phyloP scores from a whole-genome alignment of 1,140 invertebrate species.

The Apolygus lucorum region DNA sequence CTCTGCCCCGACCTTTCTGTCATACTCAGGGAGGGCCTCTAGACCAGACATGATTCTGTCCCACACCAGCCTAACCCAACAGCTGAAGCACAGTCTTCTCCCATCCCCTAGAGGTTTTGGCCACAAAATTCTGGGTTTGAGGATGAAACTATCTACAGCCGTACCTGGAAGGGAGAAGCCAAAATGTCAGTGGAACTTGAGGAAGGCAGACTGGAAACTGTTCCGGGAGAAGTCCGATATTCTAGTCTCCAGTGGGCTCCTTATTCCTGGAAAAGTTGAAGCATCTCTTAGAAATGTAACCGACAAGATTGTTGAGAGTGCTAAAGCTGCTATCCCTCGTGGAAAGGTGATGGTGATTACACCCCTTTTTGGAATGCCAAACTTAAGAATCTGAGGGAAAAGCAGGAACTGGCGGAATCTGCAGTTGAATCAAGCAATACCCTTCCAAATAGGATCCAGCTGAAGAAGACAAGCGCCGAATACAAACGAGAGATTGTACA shows the following conservation, averaged over 20 bases:
- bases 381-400: conserved; percentile 1
- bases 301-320: neutral
- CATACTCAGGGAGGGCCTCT: neutral
- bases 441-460: neutral
- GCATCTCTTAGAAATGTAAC: neutral
- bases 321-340: neutral
- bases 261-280: too few relatives aligned
- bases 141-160: neutral
- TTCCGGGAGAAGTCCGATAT: neutral
- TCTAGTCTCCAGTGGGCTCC: neutral
- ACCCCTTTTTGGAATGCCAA: neutral
- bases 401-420: neutral
- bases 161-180: too few relatives aligned
- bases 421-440: neutral
- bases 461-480: neutral
- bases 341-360: neutral
- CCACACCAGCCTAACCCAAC: neutral
- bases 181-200: too few relatives aligned
- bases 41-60: neutral
- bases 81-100: neutral
- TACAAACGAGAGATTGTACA: neutral
- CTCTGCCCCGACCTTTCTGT: neutral
- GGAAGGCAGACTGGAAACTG: neutral
- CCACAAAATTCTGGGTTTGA: neutral
- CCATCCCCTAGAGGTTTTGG: too few relatives aligned